Evolutionary conservation across 2,888 invertebrate genomes (phyloP).

Genomic region (Rambutsinella grinnellia): DNA sequence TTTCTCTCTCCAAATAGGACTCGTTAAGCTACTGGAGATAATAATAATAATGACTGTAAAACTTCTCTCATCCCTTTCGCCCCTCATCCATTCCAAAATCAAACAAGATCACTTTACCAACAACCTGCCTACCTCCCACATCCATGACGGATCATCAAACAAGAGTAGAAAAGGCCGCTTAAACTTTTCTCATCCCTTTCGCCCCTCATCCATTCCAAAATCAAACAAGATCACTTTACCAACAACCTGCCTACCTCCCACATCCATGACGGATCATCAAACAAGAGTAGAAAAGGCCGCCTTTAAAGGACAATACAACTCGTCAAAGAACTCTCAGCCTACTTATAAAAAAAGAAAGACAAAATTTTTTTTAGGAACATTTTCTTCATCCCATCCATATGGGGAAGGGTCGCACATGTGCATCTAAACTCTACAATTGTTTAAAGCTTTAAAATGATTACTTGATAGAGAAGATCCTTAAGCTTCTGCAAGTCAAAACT

Average conservation of each 20-base stretch:
- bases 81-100: background rate
- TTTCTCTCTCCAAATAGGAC: too few species aligned
- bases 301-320: conserved; percentile 9
- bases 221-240: conserved; percentile 1
- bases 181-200: too few species aligned
- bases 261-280: conserved; percentile 40
- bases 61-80: too few species aligned
- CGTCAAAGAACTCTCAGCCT: background rate
- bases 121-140: conserved; percentile 27
- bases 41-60: too few species aligned
- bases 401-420: too few species aligned
- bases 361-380: too few species aligned
- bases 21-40: too few species aligned
- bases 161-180: conserved; percentile 16
- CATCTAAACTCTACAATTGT: too few species aligned
- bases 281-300: conserved; percentile 32
- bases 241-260: conserved; percentile 27
- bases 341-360: conserved; percentile 19
- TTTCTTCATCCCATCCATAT: too few species aligned
- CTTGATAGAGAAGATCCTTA: too few species aligned
- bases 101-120: conserved; percentile 1
- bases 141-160: conserved; percentile 40
- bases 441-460: too few species aligned
- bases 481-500: too few species aligned
- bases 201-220: background rate